Conservation (phyloP, 2,113 vertebrate genomes). For the Silurus asotus region DNA sequence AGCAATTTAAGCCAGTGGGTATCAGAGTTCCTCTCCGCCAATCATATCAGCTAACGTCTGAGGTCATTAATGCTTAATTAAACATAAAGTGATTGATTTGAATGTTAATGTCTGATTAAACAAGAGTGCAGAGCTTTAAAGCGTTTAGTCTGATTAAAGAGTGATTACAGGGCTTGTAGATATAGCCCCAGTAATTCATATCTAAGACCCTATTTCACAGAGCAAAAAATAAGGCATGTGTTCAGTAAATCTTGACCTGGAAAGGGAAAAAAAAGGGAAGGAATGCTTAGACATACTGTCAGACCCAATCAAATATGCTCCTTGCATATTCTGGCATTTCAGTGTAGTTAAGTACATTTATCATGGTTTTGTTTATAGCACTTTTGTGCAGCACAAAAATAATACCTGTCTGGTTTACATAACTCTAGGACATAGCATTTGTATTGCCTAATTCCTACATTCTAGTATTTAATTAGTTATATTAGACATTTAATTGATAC, state of each 20-base stretch:
- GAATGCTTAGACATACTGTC: background rate
- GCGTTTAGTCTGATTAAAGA: conserved; percentile 71
- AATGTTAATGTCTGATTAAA: conserved; percentile 77
- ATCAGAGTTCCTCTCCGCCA: conserved; percentile 72
- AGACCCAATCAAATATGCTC: background rate
- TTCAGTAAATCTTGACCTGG: background rate
- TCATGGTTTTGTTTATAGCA: background rate
- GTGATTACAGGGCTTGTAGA: conserved; percentile 60
- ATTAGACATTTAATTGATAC: background rate
- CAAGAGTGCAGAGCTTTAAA: conserved; percentile 66
- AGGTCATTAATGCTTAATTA: conserved; percentile 79
- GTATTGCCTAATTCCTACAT: background rate
- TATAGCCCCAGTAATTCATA: conserved; percentile 2
- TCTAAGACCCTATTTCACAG: background rate
- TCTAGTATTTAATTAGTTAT: background rate
- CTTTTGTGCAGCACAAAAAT: background rate
- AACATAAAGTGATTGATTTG: conserved; percentile 75
- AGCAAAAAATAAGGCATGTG: background rate
- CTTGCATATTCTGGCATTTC: background rate
- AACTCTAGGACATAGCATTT: background rate
- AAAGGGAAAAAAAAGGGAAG: background rate
- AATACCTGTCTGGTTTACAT: background rate
- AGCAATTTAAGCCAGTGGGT: conserved; percentile 76
- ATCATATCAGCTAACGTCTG: conserved; percentile 77
- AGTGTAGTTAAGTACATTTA: background rate